Conservation (phyloP, 1,140 invertebrate species). For the Drosophila obscura region DNA sequence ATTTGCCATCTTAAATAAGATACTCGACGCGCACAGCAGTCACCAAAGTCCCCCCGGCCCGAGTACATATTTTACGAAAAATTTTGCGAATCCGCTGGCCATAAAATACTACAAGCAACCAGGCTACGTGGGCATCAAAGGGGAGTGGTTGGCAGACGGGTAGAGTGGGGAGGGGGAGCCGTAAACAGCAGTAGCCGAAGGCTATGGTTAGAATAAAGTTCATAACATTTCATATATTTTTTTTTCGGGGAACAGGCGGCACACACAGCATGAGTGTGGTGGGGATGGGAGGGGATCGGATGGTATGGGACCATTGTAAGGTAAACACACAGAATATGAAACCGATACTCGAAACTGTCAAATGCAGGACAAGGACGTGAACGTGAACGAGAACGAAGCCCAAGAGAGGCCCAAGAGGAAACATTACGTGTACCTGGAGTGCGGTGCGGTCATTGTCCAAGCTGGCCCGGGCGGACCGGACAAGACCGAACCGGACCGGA, state of each 20-base stretch:
- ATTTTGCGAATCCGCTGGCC: conserved; percentile 56
- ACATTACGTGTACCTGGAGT: conserved; percentile 38
- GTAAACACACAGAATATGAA: conserved; percentile 53
- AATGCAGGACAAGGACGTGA: conserved; percentile 41
- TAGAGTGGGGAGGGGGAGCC: neutral
- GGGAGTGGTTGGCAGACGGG: neutral
- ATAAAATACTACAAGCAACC: conserved; percentile 43
- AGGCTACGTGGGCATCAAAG: conserved; percentile 3
- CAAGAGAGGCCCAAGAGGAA: conserved; percentile 3
- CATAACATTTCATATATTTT: conserved; percentile 34
- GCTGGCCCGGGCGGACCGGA: conserved; percentile 1
- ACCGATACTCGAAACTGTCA: conserved; percentile 78
- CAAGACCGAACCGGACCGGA: conserved; percentile 29
- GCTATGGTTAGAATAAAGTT: conserved; percentile 10
- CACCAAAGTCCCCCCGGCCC: neutral
- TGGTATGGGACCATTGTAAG: too few species aligned
- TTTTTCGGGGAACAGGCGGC: conserved; percentile 10
- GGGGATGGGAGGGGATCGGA: too few species aligned
- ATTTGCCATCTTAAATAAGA: conserved; percentile 38
- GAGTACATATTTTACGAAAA: conserved; percentile 51
- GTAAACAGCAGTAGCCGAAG: conserved; percentile 24
- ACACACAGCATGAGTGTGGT: too few species aligned
- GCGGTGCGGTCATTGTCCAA: neutral
- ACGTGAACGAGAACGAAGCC: too few species aligned
- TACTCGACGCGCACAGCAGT: conserved; percentile 25